These are phyloP conservation scores for Galeopterus variegatus DNA, from an alignment of 2,113 vertebrate species.

Conservation along the genomic window DNA sequence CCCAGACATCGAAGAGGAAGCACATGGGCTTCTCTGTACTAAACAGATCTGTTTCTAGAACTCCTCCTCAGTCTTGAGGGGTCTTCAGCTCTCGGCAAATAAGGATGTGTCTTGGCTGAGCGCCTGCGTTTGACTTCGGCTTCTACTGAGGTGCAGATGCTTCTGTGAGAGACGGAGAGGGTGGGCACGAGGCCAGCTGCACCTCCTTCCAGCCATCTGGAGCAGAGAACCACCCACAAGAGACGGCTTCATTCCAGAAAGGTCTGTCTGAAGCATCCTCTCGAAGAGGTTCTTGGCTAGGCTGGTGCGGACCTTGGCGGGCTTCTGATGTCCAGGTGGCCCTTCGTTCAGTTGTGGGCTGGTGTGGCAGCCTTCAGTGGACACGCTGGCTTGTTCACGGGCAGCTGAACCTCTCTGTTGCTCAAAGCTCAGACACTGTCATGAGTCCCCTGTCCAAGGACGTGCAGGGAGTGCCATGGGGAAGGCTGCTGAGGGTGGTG, in stretches of 20 bases:
- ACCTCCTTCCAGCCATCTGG: not conserved
- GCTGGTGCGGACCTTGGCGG: no score
- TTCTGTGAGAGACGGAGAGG: not conserved
- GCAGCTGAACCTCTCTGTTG: not conserved
- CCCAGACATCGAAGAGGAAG: not conserved
- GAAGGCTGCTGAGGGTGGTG: not conserved
- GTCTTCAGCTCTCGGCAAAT: not conserved
- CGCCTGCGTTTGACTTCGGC: not conserved
- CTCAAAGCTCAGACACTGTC: not conserved
- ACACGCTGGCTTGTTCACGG: not conserved
- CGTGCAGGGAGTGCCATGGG: rapidly evolving
- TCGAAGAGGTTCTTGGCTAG: not conserved
- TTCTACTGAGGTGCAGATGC: not conserved
- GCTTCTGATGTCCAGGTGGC: not conserved
- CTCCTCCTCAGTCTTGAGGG: not conserved
- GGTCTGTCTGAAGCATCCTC: not conserved
- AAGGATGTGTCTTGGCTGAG: not conserved
- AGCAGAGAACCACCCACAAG: not conserved
- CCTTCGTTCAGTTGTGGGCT: rapidly evolving
- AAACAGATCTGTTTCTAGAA: not conserved
- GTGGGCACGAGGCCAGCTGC: not conserved
- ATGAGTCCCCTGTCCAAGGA: not conserved
- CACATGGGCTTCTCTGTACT: no score
- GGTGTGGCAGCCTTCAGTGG: not conserved
- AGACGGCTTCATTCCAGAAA: not conserved